Evolutionary conservation across 1,140 invertebrate genomes (phyloP).

Genomic region (Tetramorium simillimum): DNA sequence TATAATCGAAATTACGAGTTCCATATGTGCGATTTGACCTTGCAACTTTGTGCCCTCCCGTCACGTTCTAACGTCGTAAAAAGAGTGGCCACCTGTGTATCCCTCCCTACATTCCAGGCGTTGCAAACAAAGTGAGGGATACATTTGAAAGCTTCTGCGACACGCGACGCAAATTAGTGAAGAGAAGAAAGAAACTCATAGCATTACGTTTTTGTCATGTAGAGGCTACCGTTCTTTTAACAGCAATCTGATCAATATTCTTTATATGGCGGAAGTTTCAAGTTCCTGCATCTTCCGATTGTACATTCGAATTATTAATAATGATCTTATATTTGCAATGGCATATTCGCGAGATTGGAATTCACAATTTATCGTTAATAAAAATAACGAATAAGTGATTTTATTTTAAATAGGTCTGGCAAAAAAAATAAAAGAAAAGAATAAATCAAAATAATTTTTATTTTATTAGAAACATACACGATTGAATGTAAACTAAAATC

Average conservation of each 20-base stretch:
- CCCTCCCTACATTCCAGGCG: not conserved
- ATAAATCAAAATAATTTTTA: not conserved
- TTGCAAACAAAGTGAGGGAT: constrained; percentile 9
- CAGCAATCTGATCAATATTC: not conserved
- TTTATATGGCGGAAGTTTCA: not conserved
- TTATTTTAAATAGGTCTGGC: not conserved
- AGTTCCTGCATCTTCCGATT: not conserved
- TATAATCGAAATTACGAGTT: constrained; percentile 8
- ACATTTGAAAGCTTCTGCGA: constrained; percentile 28
- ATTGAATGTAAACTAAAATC: not conserved
- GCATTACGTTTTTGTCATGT: not conserved
- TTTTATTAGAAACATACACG: not conserved
- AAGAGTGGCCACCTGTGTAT: constrained; percentile 40
- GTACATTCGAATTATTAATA: not conserved
- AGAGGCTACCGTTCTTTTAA: not conserved
- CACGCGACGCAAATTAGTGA: constrained; percentile 25
- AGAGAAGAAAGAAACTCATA: not conserved
- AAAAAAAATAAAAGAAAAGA: not conserved
- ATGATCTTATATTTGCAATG: not conserved
- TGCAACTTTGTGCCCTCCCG: not conserved
- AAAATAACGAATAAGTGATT: not conserved
- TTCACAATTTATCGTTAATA: not conserved
- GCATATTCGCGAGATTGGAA: not conserved
- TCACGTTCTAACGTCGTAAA: constrained; percentile 17
- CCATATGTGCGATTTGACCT: not conserved